Base-by-base conservation (phyloP, 2,797 vertebrate species). In the Emydoidea blandingii region DNA sequence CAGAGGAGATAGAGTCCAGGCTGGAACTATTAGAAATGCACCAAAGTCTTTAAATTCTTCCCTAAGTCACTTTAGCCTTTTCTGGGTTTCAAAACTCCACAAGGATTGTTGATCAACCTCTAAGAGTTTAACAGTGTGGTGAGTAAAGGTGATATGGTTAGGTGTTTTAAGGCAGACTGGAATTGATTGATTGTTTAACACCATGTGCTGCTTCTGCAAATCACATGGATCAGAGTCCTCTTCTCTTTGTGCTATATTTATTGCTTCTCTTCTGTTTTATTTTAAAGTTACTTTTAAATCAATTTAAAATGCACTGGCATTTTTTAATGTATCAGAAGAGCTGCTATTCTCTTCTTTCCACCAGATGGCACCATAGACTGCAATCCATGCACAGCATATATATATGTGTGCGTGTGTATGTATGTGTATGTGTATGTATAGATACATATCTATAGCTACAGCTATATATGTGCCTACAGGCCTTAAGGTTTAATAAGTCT, bases 351-450 rank as follows among this genome's bases (percentile, higher is more conserved):
- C 90, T 97, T 95, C 85, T 90, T 95, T 93, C 98, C 98, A 98
- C 96, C 96, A 98, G 98, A 98, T 98, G 98, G 98, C 98, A 95
- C 96, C 97, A 96, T 41, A 98, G 98, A 98, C 98, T 98, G 97
- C 54, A 96, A 74, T 79, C 96, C 92, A 85, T 90, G 68, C 59
- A 59, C 54, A 1, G 1, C 3, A 47, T 41, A 85, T 74, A 23
- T 52, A 88, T 50, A 88, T 54, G 6, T 74, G 37, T 72, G 29
- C 27, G 16, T 89, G 78, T 49, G 52, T 50, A 31, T 83, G 34
- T 79, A 65, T 78, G 65, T 5, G 10, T 47, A 49, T 47, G 37
- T 57, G 34, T 80, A 3, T 11, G 21, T 54, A 4, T 19, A 44
- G 56, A 18, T 34, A 62, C 31, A 34, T 18, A 34, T 62, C 14